Base-by-base conservation (phyloP, 2,888 invertebrate genomes). In the Dicyrtomina minuta region DNA sequence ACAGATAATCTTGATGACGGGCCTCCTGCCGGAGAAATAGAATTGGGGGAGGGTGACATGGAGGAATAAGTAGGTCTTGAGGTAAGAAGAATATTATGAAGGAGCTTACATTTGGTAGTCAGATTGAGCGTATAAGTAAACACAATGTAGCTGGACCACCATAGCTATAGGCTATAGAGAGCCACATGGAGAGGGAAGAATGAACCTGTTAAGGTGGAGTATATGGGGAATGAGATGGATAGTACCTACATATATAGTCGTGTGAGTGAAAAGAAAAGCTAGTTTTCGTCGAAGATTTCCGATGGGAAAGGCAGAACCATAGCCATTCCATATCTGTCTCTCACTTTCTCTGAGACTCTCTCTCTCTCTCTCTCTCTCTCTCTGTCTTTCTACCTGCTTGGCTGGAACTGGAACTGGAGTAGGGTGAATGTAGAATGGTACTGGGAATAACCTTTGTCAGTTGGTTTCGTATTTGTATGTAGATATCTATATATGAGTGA, bases 231-330 rank as follows among this genome's bases (percentile, higher is more conserved):
- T n/a, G 46, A 46, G 46, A 20, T 46, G 20, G 46, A 46, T 17
- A 46, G 15, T 12, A 43, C n/a, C n/a, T n/a, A 43, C 43, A 43
- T 10, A 15, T 43, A 43, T 10, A 43, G 46, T 46, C 5, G 58
- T 58, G n/a, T 58, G 58, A 39, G 58, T 58, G 58, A 58, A 33
- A 58, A 58, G 58, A 39, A 58, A 58, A 58, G 58, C 58, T 58
- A 33, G 17, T 41, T 39, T 58, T 39, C 58, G 17, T 39, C 33
- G 39, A 58, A 58, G 58, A 58, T 58, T 58, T 58, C 58, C 33
- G 33, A 33, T 5, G 33, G 33, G 33, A 8, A 33, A 33, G 33
- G 33, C 33, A n/a, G n/a, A 41, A 41, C 43, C 43, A 41, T 41
- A 41, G 43, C 10, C 13, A 41, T 41, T 12, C 43, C 8, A 41